Percentiles rank a stretch among this genome's conserved stretches.
Evolutionary conservation across 2,797 vertebrate genomes (phyloP).

Genomic region (Borostomias antarcticus): DNA sequence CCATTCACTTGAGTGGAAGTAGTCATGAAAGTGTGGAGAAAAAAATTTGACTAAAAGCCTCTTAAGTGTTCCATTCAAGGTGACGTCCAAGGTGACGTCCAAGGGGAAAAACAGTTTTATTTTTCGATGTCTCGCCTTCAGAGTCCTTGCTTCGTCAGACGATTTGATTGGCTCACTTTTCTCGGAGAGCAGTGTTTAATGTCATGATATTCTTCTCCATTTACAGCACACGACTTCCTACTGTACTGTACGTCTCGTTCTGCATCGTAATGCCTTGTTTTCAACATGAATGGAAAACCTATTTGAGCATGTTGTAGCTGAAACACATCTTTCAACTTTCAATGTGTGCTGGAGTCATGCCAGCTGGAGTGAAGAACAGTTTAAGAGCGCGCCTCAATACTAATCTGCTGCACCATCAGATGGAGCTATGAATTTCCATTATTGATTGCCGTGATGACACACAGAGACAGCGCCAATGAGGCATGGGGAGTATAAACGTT

Average conservation of each 20-base stretch:
- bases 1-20: conserved; percentile 73
- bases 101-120: background rate
- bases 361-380: background rate
- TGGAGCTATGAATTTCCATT: conserved; percentile 39
- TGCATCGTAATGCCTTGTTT: too few relatives aligned
- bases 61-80: conserved; percentile 62
- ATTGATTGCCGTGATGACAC: conserved; percentile 40
- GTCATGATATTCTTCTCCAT: too few relatives aligned
- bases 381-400: conserved; percentile 12
- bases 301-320: too few relatives aligned
- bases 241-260: too few relatives aligned
- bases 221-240: too few relatives aligned
- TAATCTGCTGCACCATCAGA: background rate
- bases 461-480: conserved; percentile 32
- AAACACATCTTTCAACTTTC: too few relatives aligned
- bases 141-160: too few relatives aligned
- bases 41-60: conserved; percentile 75
- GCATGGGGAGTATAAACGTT: conserved; percentile 28
- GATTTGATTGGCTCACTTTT: too few relatives aligned
- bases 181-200: too few relatives aligned
- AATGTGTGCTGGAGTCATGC: too few relatives aligned
- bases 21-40: conserved; percentile 62
- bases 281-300: too few relatives aligned
- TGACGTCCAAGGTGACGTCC: conserved; percentile 40
- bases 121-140: too few relatives aligned